phyloP scores from a whole-genome alignment of 2,113 vertebrate genomes.

The Plecturocebus donacophilus region DNA sequence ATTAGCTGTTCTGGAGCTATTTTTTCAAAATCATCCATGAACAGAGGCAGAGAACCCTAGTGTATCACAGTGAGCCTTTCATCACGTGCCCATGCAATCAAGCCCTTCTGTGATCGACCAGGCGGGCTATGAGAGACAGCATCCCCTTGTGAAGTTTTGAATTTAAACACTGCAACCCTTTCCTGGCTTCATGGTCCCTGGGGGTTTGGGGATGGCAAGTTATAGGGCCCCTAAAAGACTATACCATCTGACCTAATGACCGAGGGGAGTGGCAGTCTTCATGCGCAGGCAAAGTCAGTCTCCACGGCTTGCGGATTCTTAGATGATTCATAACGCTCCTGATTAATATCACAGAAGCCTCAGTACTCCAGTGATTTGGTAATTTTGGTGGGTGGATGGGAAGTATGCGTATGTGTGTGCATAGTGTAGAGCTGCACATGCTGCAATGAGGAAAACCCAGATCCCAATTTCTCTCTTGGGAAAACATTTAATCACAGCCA shows the following conservation, averaged over 20 bases:
- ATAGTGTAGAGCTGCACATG: neutral
- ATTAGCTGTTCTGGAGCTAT: constrained; percentile 9
- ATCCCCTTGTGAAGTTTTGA: constrained; percentile 13
- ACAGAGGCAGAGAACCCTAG: neutral
- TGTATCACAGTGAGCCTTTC: neutral
- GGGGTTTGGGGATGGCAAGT: neutral
- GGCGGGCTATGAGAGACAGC: neutral
- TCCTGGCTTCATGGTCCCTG: neutral
- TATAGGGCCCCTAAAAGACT: neutral
- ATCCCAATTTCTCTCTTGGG: constrained; percentile 33
- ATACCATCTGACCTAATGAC: neutral
- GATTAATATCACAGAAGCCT: neutral
- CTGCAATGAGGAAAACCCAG: constrained; percentile 55
- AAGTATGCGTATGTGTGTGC: neutral
- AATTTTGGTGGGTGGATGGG: neutral
- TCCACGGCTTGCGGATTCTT: neutral
- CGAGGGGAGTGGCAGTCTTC: constrained; percentile 12
- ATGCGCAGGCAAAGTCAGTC: neutral
- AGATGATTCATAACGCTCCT: neutral
- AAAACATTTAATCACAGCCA: constrained; percentile 64
- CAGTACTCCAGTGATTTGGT: neutral
- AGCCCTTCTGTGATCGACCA: constrained; percentile 1
- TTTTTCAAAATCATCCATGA: constrained; percentile 34
- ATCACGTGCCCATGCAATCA: neutral
- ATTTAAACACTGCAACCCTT: neutral